These are phyloP conservation scores for Aleiodes sp. DNA, from an alignment of 1,140 invertebrate genomes.

Conservation along the genomic window DNA sequence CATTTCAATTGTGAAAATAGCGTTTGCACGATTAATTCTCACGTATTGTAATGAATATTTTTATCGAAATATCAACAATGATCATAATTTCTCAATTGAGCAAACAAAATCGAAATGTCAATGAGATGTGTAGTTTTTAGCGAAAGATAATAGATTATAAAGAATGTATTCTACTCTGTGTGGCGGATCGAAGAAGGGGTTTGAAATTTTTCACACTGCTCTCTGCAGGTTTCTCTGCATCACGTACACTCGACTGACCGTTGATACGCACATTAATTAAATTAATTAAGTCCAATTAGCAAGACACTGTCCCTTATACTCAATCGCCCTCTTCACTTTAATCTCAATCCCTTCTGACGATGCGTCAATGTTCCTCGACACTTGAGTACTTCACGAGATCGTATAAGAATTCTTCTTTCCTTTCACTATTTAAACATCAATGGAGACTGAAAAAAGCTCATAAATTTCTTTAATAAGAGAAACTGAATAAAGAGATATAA, in stretches of 20 bases:
- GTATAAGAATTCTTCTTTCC: background rate
- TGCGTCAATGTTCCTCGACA: background rate
- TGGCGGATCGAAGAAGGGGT: constrained; percentile 15
- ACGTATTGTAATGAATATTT: no score
- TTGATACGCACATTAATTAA: constrained; percentile 45
- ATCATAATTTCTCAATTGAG: no score
- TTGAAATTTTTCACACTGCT: constrained; percentile 36
- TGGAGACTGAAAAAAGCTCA: background rate
- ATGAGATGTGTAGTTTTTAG: no score
- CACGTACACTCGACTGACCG: constrained; percentile 1
- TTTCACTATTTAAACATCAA: background rate
- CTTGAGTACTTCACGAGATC: background rate
- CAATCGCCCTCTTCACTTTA: background rate
- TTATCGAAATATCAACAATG: background rate
- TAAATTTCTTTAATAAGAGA: no score
- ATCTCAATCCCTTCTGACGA: background rate
- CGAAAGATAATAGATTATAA: background rate
- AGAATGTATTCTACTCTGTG: background rate
- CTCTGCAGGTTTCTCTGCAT: constrained; percentile 36
- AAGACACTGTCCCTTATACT: background rate
- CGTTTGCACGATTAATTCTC: no score
- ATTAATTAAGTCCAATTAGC: constrained; percentile 48
- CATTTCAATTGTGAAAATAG: background rate
- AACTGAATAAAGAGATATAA: no score
- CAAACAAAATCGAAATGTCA: no score